Percentiles rank a stretch among this genome's conserved stretches.
phyloP scores from a whole-genome alignment of 2,113 vertebrate species.

The Phylloscopus trochiloides region DNA sequence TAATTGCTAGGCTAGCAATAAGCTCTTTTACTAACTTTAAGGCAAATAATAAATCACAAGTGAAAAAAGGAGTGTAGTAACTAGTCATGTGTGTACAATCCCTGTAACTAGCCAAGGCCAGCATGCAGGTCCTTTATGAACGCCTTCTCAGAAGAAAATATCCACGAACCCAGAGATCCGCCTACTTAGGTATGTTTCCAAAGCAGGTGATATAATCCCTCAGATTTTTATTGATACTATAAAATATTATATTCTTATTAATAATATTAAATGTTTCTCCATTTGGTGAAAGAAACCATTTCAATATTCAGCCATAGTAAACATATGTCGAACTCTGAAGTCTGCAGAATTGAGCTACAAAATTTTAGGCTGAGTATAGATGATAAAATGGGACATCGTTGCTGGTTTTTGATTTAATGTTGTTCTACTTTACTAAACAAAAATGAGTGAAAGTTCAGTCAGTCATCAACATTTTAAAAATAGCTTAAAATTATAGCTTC shows the following conservation, averaged over 20 bases:
- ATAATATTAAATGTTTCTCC: slow-evolving; percentile 11
- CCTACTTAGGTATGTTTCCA: slow-evolving; percentile 93
- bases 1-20: slow-evolving; percentile 66
- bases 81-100: slow-evolving; percentile 94
- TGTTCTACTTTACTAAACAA: background rate
- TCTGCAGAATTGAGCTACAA: background rate
- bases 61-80: slow-evolving; percentile 84
- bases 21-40: slow-evolving; percentile 74
- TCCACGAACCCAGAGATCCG: slow-evolving; percentile 88
- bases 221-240: slow-evolving; percentile 58
- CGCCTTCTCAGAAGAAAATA: slow-evolving; percentile 99
- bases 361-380: background rate
- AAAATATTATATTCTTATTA: slow-evolving; percentile 21
- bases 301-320: background rate
- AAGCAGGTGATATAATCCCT: slow-evolving; percentile 69
- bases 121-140: slow-evolving; percentile 99
- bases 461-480: background rate
- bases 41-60: slow-evolving; percentile 74
- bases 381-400: background rate
- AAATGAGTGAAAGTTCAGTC: background rate
- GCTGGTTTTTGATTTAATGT: background rate
- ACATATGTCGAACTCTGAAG: background rate
- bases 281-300: background rate
- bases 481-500: background rate
- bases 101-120: slow-evolving; percentile 97